A percentile compares a stretch with the other conserved stretches of the same genome.
phyloP scores from a whole-genome alignment of 2,888 invertebrate genomes.

The Eupithecia pulchellata region DNA sequence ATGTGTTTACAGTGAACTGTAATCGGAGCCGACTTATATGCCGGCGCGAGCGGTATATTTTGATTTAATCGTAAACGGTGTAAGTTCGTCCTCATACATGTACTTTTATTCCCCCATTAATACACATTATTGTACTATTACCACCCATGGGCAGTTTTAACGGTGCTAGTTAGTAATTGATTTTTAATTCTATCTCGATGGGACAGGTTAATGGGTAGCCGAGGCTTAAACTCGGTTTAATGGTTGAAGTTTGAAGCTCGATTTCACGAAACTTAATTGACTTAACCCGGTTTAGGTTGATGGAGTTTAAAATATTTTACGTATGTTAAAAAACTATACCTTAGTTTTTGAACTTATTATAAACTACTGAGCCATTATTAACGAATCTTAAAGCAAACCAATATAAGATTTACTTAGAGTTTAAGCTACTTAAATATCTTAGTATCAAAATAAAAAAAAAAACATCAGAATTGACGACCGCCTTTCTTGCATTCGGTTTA shows the following conservation, averaged over 20 bases:
- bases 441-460: neutral
- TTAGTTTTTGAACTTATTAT: neutral
- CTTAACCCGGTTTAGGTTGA: neutral
- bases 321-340: neutral
- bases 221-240: constrained; percentile 14
- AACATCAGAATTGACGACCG: neutral
- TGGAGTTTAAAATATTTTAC: neutral
- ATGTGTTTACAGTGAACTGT: neutral
- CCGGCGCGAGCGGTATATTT: neutral
- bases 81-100: constrained; percentile 47
- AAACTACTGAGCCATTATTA: neutral
- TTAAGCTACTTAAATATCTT: neutral
- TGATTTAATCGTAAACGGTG: constrained; percentile 43
- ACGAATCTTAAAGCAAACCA: neutral
- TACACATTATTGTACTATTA: constrained; percentile 53
- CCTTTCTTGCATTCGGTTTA: neutral
- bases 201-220: constrained; percentile 14
- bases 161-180: constrained; percentile 47
- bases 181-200: constrained; percentile 45
- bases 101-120: constrained; percentile 64
- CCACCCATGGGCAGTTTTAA: constrained; percentile 31
- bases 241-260: constrained; percentile 17
- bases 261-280: neutral
- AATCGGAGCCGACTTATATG: neutral
- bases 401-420: neutral